Conservation (phyloP, 2,888 invertebrate species). For the Apoda limacodes region DNA sequence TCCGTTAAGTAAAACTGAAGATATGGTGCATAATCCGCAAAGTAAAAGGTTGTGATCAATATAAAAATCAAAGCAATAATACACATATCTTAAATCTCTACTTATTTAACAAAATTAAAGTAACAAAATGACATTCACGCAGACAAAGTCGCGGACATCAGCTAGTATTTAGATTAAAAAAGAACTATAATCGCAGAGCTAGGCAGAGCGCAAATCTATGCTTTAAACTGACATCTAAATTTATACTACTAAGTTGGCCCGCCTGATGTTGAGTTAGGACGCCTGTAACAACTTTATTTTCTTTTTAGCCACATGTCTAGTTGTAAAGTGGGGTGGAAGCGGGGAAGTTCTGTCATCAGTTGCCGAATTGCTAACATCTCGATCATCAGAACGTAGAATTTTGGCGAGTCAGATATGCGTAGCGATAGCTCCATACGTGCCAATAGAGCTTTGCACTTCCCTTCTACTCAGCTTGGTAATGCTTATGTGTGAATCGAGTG, state of each 20-base stretch:
- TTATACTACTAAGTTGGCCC: conserved; percentile 18
- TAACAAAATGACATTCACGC: no score
- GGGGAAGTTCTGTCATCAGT: conserved; percentile 56
- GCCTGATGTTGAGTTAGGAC: conserved; percentile 75
- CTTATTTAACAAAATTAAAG: no score
- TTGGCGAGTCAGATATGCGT: conserved; percentile 57
- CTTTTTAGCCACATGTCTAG: conserved; percentile 57
- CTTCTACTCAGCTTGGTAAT: conserved; percentile 52
- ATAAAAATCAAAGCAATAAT: no score
- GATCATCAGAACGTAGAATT: conserved; percentile 43
- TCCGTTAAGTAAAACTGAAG: no score
- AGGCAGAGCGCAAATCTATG: not conserved
- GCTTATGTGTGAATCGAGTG: conserved; percentile 61
- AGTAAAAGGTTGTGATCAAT: no score
- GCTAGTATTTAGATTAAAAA: no score
- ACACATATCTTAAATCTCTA: no score
- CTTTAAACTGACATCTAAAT: not conserved
- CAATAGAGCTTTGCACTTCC: conserved; percentile 58
- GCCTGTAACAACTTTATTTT: conserved; percentile 74
- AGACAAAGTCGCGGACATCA: no score
- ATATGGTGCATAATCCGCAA: no score
- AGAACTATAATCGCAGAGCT: no score
- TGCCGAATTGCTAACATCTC: conserved; percentile 49
- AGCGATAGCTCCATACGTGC: conserved; percentile 54
- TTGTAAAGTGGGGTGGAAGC: conserved; percentile 61